These are phyloP conservation scores for Struthidea cinerea DNA, from an alignment of 2,113 vertebrate genomes.

Conservation along the genomic window DNA sequence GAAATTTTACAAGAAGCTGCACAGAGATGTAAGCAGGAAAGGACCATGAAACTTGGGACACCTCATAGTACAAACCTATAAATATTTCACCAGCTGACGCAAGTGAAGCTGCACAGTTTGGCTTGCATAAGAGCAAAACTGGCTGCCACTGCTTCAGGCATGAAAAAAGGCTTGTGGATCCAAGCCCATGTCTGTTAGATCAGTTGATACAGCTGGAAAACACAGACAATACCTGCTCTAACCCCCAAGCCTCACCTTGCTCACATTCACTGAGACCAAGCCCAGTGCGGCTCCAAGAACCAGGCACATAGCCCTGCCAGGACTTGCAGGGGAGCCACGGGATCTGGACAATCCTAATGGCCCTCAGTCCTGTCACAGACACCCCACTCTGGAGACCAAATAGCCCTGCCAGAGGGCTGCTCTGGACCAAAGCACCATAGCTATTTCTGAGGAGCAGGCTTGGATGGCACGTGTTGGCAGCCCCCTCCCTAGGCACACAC, in stretches of 20 bases:
- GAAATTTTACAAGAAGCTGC: neutral
- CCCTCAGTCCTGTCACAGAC: neutral
- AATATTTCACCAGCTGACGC: neutral
- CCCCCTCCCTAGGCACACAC: neutral
- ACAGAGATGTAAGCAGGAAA: neutral
- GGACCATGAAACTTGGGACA: neutral
- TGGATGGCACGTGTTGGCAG: rapidly evolving
- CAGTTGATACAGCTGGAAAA: neutral
- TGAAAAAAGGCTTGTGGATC: neutral
- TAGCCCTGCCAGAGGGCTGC: neutral
- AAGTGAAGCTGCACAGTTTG: neutral
- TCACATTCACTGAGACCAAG: neutral
- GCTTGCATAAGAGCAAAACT: neutral
- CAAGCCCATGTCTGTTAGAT: neutral
- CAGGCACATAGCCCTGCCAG: rapidly evolving
- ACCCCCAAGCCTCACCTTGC: neutral
- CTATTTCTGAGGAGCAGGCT: neutral
- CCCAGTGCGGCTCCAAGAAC: neutral
- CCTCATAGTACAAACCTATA: neutral
- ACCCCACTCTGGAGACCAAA: neutral
- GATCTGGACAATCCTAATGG: neutral
- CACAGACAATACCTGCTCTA: neutral
- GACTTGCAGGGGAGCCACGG: neutral
- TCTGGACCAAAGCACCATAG: rapidly evolving
- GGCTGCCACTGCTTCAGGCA: neutral